Evolutionary conservation across 2,797 vertebrate genomes (phyloP).

Genomic region (Acomys russatus): DNA sequence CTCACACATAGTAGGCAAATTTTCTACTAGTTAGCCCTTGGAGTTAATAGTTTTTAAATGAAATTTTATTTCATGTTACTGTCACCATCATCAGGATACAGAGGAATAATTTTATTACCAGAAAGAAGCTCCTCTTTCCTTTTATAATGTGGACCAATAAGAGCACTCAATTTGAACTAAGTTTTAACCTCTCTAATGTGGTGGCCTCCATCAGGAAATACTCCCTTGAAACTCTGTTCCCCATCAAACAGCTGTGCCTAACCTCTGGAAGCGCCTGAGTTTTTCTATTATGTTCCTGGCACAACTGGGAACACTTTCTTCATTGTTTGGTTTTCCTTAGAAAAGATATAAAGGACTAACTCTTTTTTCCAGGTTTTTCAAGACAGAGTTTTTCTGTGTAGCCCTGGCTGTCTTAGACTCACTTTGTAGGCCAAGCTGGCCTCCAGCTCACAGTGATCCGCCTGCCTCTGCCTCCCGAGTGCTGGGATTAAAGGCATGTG

Average conservation of each 20-base stretch:
- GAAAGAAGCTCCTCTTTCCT: not conserved
- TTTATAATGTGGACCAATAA: slow-evolving; percentile 21
- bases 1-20: not conserved
- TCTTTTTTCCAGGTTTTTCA: too few species aligned
- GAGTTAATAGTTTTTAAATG: not conserved
- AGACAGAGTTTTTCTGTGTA: too few species aligned
- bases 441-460: too few species aligned
- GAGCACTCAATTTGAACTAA: slow-evolving; percentile 52
- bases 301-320: slow-evolving; percentile 41
- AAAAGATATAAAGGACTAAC: slow-evolving; percentile 36
- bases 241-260: not conserved
- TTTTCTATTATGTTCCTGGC: slow-evolving; percentile 44
- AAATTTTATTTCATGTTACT: slow-evolving; percentile 32
- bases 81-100: not conserved
- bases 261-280: slow-evolving; percentile 30
- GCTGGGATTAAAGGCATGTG: too few species aligned
- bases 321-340: not conserved
- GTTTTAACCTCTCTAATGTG: slow-evolving; percentile 49
- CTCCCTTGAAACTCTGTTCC: slow-evolving; percentile 4
- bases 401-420: too few species aligned
- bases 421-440: too few species aligned
- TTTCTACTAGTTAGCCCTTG: not conserved
- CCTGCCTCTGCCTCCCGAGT: too few species aligned
- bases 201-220: slow-evolving; percentile 15
- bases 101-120: slow-evolving; percentile 10